phyloP scores from a whole-genome alignment of 2,113 vertebrate genomes.

The Xiphophorus maculatus region DNA sequence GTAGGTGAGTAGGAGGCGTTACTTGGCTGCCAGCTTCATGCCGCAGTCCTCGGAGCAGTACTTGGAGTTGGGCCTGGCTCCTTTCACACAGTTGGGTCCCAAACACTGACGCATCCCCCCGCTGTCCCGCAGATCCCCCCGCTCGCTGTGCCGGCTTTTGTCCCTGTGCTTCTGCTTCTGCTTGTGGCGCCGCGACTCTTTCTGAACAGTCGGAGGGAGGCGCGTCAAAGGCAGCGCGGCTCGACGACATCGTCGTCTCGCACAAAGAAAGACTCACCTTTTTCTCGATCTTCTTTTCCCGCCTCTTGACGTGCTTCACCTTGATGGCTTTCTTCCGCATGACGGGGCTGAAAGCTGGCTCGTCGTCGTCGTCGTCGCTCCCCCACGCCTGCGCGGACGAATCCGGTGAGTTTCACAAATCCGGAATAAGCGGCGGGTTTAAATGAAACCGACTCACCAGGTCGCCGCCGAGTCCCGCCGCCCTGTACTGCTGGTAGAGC shows the following conservation, averaged over 20 bases:
- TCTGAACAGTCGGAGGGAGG: constrained; percentile 69
- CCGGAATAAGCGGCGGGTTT: background rate
- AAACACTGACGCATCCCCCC: constrained; percentile 86
- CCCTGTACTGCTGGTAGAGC: constrained; percentile 87
- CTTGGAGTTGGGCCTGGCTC: constrained; percentile 84
- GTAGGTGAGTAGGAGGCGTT: constrained; percentile 38
- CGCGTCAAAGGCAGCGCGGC: background rate
- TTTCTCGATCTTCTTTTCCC: constrained; percentile 94
- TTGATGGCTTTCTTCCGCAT: constrained; percentile 91
- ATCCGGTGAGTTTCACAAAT: background rate
- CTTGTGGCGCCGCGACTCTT: constrained; percentile 91
- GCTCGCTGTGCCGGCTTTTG: constrained; percentile 84
- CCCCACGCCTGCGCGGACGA: constrained; percentile 82
- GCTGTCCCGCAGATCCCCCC: constrained; percentile 80
- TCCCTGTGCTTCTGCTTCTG: constrained; percentile 93
- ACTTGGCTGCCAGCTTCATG: constrained; percentile 95
- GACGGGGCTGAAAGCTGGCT: constrained; percentile 83
- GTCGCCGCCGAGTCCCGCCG: constrained; percentile 80
- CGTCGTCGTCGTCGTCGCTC: constrained; percentile 89
- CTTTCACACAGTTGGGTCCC: constrained; percentile 87
- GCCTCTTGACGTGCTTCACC: constrained; percentile 92
- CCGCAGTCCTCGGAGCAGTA: constrained; percentile 96
- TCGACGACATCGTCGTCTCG: no score
- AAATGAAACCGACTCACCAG: constrained; percentile 72
- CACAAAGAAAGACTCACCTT: constrained; percentile 73